phyloP scores from a whole-genome alignment of 53 echinoderm and acorn worm genomes.

The Antedon mediterranea region DNA sequence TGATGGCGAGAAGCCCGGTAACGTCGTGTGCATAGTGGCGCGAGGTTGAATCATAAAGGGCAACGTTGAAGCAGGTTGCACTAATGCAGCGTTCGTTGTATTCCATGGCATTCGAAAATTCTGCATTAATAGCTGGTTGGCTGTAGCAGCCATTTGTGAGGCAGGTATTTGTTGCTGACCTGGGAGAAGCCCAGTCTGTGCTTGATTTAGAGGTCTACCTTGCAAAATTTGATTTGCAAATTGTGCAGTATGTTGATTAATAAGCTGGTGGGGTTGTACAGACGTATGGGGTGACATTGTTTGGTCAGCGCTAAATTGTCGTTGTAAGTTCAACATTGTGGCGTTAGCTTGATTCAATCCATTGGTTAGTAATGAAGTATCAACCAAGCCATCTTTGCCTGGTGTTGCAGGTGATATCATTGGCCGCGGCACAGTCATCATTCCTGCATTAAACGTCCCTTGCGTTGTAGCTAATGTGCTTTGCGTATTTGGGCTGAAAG shows the following conservation, averaged over 20 bases:
- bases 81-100: not conserved
- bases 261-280: not conserved
- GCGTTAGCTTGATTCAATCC: not conserved
- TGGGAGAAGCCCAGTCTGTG: not conserved
- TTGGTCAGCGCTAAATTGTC: not conserved
- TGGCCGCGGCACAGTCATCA: not conserved
- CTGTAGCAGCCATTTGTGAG: not conserved
- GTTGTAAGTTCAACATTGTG: not conserved
- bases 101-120: constrained; percentile 1
- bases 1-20: not conserved
- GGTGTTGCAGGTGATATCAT: not conserved
- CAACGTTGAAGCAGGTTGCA: not conserved
- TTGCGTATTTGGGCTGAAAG: not conserved
- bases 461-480: not conserved
- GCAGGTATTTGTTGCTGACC: not conserved
- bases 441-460: not conserved
- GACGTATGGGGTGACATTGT: not conserved
- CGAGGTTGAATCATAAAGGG: not conserved
- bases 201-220: not conserved
- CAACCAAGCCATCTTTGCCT: not conserved
- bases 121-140: not conserved
- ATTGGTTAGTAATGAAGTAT: not conserved
- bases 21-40: not conserved
- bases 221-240: not conserved
- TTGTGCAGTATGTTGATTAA: not conserved